These are phyloP conservation scores for Chlorodrepanis virens DNA, from an alignment of 2,113 vertebrate genomes.

Conservation along the genomic window DNA sequence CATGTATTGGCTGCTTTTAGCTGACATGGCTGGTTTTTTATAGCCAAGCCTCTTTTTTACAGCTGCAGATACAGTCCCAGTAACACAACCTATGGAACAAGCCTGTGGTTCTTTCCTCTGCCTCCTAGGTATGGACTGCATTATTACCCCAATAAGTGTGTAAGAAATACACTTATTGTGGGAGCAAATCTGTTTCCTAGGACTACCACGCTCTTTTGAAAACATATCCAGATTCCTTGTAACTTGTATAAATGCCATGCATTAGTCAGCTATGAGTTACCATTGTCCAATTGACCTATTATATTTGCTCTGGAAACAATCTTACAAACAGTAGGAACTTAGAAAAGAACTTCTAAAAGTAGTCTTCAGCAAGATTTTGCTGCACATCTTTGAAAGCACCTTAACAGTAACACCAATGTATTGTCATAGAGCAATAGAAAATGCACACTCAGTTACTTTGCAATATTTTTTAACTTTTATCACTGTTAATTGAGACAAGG, in stretches of 20 bases:
- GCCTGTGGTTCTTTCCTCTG: background rate
- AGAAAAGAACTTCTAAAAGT: background rate
- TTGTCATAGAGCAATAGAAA: background rate
- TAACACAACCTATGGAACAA: background rate
- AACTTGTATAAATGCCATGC: background rate
- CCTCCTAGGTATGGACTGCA: background rate
- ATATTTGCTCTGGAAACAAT: background rate
- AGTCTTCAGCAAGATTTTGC: background rate
- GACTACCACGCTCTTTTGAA: background rate
- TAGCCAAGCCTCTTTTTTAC: background rate
- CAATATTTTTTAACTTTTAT: background rate
- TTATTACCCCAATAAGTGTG: background rate
- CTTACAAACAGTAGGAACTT: background rate
- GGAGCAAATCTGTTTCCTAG: background rate
- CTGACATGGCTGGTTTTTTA: background rate
- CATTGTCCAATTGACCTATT: background rate
- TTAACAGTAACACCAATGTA: background rate
- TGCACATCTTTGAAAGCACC: background rate
- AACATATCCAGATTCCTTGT: background rate
- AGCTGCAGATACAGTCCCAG: background rate
- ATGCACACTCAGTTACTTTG: background rate
- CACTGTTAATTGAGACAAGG: background rate
- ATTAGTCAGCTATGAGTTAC: background rate
- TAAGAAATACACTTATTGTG: background rate
- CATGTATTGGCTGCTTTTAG: background rate